These are phyloP conservation scores for Aleiodes sp. DNA, from an alignment of 1,140 invertebrate genomes.

Conservation along the genomic window DNA sequence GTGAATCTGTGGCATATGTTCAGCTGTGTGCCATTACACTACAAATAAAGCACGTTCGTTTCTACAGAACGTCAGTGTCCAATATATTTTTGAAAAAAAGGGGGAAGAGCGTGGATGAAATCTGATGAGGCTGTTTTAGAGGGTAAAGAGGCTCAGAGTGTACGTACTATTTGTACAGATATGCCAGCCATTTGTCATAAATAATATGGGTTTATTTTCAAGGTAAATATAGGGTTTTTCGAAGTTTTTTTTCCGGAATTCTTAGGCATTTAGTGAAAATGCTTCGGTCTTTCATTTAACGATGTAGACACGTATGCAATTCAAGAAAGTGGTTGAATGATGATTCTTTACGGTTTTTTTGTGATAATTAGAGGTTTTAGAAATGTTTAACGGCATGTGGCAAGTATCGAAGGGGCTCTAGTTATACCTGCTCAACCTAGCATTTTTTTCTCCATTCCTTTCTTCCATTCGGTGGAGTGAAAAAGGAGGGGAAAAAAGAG, in stretches of 20 bases:
- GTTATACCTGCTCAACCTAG: conserved; percentile 28
- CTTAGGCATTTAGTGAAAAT: background rate
- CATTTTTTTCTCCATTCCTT: background rate
- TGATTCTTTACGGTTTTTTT: conserved; percentile 26
- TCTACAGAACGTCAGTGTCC: background rate
- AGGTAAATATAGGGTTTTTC: background rate
- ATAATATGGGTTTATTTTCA: background rate
- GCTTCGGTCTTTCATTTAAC: background rate
- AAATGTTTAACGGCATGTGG: conserved; percentile 23
- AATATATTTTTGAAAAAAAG: background rate
- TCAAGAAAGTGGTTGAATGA: background rate
- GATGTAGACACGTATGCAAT: background rate
- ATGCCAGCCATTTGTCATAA: conserved; percentile 14
- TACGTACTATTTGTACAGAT: conserved; percentile 5
- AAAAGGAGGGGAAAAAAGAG: background rate
- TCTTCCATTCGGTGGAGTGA: background rate
- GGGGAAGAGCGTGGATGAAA: background rate
- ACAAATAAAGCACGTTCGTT: background rate
- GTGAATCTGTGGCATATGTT: background rate
- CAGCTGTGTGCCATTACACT: background rate
- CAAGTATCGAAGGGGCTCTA: conserved; percentile 10
- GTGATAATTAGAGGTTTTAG: conserved; percentile 30
- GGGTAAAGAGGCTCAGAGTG: background rate
- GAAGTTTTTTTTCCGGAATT: background rate
- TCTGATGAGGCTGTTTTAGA: background rate